A percentile compares a stretch with the other conserved stretches of the same genome.
phyloP scores from a whole-genome alignment of 2,113 vertebrate species.

The Peucedramus taeniatus region DNA sequence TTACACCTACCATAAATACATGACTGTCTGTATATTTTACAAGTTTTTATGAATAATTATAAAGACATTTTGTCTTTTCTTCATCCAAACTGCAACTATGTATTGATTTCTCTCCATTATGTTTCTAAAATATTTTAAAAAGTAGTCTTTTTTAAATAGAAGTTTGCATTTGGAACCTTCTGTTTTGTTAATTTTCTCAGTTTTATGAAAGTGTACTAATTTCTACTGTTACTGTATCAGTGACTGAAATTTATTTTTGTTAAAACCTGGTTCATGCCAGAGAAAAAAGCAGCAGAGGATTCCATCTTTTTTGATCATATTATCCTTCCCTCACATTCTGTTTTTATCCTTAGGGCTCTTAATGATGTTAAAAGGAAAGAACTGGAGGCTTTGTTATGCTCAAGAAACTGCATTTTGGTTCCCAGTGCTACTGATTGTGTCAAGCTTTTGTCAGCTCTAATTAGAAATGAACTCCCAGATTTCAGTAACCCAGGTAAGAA shows the following conservation, averaged over 20 bases:
- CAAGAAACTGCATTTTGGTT: background rate
- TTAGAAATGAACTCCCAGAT: constrained; percentile 12
- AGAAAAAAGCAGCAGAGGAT: background rate
- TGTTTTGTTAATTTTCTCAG: background rate
- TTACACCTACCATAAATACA: background rate
- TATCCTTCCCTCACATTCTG: background rate
- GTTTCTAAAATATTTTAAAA: background rate
- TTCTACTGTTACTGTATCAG: background rate
- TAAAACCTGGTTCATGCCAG: background rate
- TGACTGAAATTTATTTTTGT: background rate
- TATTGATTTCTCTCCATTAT: background rate
- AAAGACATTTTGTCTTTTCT: background rate
- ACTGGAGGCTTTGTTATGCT: background rate
- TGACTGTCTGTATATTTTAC: background rate
- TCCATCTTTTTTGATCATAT: background rate
- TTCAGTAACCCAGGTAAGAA: background rate
- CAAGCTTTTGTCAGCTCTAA: constrained; percentile 16
- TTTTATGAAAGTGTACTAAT: background rate
- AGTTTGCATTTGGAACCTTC: background rate
- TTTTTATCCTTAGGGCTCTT: constrained; percentile 1
- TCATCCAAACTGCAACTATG: background rate
- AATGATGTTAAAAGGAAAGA: constrained; percentile 12
- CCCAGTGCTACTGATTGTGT: background rate
- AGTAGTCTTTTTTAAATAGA: background rate
- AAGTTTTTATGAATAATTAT: background rate